phyloP scores from a whole-genome alignment of 1,140 invertebrate genomes.

The Aporrectodea caliginosa region DNA sequence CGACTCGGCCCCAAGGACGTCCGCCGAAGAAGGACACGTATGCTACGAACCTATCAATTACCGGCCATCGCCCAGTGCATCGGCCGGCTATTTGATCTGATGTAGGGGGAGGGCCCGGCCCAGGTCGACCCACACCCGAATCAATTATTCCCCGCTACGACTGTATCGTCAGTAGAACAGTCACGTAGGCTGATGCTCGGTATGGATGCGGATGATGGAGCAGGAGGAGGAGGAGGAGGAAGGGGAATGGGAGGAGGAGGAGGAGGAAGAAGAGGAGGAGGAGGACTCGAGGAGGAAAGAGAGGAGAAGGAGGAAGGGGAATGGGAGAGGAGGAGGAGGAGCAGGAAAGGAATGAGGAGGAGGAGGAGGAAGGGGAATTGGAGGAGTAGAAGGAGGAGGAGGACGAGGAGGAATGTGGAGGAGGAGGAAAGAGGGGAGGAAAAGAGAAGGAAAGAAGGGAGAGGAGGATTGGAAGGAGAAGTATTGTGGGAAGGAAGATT shows the following conservation, averaged over 20 bases:
- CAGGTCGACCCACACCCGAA: neutral
- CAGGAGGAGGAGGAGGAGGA: neutral
- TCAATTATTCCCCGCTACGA: neutral
- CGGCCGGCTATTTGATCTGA: neutral
- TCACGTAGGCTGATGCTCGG: too few species aligned
- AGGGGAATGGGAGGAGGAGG: neutral
- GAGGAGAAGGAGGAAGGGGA: neutral
- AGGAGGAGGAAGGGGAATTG: neutral
- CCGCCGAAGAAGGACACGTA: neutral
- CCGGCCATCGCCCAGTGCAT: neutral
- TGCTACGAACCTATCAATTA: neutral
- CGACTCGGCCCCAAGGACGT: neutral
- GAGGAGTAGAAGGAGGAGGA: neutral
- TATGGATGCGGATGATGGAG: neutral
- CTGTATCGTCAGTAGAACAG: neutral
- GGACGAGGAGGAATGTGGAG: neutral
- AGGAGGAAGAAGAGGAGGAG: too few species aligned
- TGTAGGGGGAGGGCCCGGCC: neutral
- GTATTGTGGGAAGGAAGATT: neutral
- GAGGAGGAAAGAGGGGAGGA: neutral
- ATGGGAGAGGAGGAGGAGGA: neutral
- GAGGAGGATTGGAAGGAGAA: neutral
- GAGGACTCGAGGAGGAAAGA: neutral
- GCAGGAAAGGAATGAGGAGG: neutral
- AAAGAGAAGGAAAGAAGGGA: neutral